Base-by-base conservation (phyloP, 1,140 invertebrate species). In the Drosophila mojavensis region DNA sequence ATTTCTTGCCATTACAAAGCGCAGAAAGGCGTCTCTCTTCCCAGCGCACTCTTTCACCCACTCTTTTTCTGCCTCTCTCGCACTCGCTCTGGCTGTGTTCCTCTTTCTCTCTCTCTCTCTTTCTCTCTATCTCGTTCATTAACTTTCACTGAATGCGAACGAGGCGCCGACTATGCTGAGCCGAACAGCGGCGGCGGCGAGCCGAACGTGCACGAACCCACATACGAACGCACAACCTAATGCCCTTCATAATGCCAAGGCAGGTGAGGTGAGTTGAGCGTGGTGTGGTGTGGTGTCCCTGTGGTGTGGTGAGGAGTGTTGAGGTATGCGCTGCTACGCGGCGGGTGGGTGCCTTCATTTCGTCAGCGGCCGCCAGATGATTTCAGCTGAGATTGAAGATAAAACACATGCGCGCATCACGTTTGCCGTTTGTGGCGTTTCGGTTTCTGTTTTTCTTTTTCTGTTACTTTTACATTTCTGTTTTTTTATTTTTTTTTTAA, bases 351-450 rank as follows among this genome's bases (percentile, higher is more conserved):
- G 47, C 11, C 47, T 51, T 54, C 59, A 54, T 74, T 56, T 58
- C 65, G 48, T 71, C 39, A 56, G 56, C 53, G 75, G 70, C 71
- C 79, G 70, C 71, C 79, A 89, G 83, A 89, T 89, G 77, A 88
- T 88, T 88, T 88, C 55, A 82, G 66, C 84, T 80, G 84, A 89
- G 83, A 88, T 88, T 88, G 69, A 88, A 88, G 84, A 88, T 89
- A 88, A 88, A 89, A 88, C 83, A 88, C 83, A 89, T 88, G 83
- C 83, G 83, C 83, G 86, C 84, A 89, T 83, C 83, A 79, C 84
- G 73, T 88, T 83, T 88, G 54, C 73, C 70, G 80, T 75, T 88
- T 81, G 71, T 79, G 76, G 63, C 72, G 63, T 70, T 83, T 82
- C 70, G 75, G 79, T 76, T 64, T 78, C 68, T 75, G 70, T 64